These are phyloP conservation scores for Phlogophora meticulosa DNA, from an alignment of 2,888 invertebrate species.

Conservation along the genomic window DNA sequence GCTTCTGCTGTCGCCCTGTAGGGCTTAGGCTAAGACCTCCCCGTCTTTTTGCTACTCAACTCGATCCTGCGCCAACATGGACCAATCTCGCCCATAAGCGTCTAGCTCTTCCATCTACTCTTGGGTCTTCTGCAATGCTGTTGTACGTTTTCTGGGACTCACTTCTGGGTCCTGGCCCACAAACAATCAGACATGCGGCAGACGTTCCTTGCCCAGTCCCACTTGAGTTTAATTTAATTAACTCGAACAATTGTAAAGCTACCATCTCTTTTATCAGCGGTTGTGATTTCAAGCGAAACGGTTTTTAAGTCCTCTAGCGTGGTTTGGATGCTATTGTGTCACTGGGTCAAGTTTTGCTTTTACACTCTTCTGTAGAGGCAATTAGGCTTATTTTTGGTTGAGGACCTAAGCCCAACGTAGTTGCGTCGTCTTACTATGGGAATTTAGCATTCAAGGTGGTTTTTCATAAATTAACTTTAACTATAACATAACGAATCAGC, in stretches of 20 bases:
- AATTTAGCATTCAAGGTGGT: not conserved
- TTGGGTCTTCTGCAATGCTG: no score
- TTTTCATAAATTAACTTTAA: not conserved
- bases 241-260: not conserved
- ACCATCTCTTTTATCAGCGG: not conserved
- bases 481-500: not conserved
- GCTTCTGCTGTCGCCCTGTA: no score
- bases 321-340: slow-evolving; percentile 27
- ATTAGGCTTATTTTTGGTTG: slow-evolving; percentile 42
- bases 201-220: no score
- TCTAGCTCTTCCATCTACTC: no score
- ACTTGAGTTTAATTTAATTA: not conserved
- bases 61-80: no score
- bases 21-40: no score
- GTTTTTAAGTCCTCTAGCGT: slow-evolving; percentile 8
- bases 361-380: slow-evolving; percentile 2
- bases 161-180: no score
- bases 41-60: no score
- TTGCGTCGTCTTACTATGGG: slow-evolving; percentile 21
- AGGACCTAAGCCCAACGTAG: slow-evolving; percentile 8
- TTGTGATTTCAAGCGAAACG: slow-evolving; percentile 10
- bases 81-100: no score
- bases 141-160: no score
- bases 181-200: no score
- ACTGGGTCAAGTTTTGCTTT: slow-evolving; percentile 47